These are phyloP conservation scores for Drosophila fulvimacula DNA, from an alignment of 2,888 invertebrate genomes.

Conservation along the genomic window DNA sequence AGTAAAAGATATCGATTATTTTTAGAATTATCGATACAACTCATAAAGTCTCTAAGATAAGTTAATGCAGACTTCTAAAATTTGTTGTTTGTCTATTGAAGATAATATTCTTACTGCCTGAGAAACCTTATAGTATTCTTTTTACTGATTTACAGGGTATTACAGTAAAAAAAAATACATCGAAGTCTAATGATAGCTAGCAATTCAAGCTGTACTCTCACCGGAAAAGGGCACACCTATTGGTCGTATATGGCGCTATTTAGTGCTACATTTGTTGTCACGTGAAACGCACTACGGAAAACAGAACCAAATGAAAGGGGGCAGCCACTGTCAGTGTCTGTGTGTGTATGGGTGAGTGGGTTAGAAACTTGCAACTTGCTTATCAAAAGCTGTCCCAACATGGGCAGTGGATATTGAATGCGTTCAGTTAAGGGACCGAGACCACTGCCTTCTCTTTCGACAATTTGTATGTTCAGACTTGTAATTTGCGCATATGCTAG, in stretches of 20 bases:
- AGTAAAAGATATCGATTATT: no score
- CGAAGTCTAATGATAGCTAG: slow-evolving; percentile 28
- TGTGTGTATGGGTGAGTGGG: slow-evolving; percentile 12
- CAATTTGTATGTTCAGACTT: slow-evolving; percentile 20
- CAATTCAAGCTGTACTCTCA: slow-evolving; percentile 4
- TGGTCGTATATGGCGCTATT: slow-evolving; percentile 39
- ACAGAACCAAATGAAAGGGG: slow-evolving; percentile 20
- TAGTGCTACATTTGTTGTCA: slow-evolving; percentile 66
- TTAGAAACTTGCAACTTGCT: slow-evolving; percentile 36
- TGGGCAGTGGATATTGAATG: slow-evolving; percentile 8
- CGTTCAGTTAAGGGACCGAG: background rate
- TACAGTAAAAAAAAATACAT: slow-evolving; percentile 7
- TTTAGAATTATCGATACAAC: background rate
- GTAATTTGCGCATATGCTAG: slow-evolving; percentile 52
- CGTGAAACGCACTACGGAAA: slow-evolving; percentile 51
- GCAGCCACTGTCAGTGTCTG: background rate
- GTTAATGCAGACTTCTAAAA: background rate
- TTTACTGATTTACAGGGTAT: slow-evolving; percentile 6
- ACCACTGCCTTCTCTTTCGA: slow-evolving; percentile 11
- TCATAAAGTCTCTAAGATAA: background rate
- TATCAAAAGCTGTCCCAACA: slow-evolving; percentile 33
- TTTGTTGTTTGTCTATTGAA: background rate
- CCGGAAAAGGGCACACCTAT: background rate
- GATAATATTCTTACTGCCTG: no score
- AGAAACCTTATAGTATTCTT: no score